Percentiles rank a stretch among this genome's conserved stretches.
Evolutionary conservation across 2,113 vertebrate species (phyloP).

Genomic region (Lophotis ruficrista): DNA sequence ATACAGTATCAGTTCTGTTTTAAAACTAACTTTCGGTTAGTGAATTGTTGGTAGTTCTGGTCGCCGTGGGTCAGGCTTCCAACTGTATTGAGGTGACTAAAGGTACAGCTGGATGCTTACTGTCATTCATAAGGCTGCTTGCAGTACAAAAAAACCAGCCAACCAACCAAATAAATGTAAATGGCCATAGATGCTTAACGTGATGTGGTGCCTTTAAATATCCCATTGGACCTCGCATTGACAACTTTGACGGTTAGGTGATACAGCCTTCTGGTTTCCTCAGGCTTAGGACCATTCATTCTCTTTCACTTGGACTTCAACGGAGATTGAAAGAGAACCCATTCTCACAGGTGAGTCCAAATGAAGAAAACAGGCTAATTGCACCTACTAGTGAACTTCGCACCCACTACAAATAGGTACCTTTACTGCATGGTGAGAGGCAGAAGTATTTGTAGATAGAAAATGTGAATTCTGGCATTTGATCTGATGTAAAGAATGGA

Average conservation of each 20-base stretch:
- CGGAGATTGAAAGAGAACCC: not conserved
- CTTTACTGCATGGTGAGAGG: not conserved
- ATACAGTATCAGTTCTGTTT: not conserved
- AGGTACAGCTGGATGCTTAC: not conserved
- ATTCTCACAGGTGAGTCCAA: not conserved
- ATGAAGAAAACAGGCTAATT: not conserved
- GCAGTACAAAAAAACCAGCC: not conserved
- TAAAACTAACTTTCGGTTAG: not conserved
- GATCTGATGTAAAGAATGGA: not conserved
- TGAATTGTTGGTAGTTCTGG: not conserved
- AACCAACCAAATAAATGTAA: not conserved
- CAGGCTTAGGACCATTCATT: not conserved
- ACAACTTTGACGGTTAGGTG: not conserved
- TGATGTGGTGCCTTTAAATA: not conserved
- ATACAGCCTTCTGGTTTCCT: not conserved
- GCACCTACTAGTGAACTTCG: not conserved
- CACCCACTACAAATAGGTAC: not conserved
- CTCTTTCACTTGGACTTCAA: not conserved
- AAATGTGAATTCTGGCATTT: not conserved
- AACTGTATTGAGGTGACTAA: not conserved
- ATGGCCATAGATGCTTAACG: not conserved
- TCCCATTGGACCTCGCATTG: not conserved
- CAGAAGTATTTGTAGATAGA: not conserved
- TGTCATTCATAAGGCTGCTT: not conserved
- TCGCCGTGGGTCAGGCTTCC: not conserved